Evolutionary conservation across 2,113 vertebrate species (phyloP).

Genomic region (Erpornis zantholeuca): DNA sequence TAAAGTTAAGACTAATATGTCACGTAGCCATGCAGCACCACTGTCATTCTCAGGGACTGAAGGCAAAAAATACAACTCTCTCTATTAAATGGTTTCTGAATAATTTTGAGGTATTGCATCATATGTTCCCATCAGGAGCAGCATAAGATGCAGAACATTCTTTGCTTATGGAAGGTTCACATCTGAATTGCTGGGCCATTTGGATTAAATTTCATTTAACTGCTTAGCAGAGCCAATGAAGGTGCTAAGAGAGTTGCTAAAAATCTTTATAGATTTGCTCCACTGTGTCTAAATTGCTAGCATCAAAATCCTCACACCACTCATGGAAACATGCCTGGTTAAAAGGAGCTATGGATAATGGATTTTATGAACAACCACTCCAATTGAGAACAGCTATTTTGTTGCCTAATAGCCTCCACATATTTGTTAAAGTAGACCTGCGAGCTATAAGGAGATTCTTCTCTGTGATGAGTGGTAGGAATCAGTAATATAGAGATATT

Average conservation of each 20-base stretch:
- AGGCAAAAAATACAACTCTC: not conserved
- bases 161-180: slow-evolving; percentile 23
- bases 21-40: not conserved
- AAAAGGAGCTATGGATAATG: not conserved
- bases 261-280: not conserved
- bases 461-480: not conserved
- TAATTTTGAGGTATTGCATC: not conserved
- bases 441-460: not conserved
- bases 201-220: slow-evolving; percentile 39
- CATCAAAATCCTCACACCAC: not conserved
- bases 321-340: not conserved
- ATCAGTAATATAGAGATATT: not conserved
- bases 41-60: not conserved
- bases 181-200: slow-evolving; percentile 5
- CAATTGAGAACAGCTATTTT: not conserved
- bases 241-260: slow-evolving; percentile 14
- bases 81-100: slow-evolving; percentile 9
- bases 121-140: slow-evolving; percentile 5
- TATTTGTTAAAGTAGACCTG: not conserved
- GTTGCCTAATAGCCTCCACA: not conserved
- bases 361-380: not conserved
- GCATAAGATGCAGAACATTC: not conserved
- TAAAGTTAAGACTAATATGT: not conserved
- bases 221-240: slow-evolving; percentile 13
- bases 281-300: not conserved